Evolutionary conservation across 2,113 vertebrate genomes (phyloP).

Genomic region (Bostrychus sinensis): DNA sequence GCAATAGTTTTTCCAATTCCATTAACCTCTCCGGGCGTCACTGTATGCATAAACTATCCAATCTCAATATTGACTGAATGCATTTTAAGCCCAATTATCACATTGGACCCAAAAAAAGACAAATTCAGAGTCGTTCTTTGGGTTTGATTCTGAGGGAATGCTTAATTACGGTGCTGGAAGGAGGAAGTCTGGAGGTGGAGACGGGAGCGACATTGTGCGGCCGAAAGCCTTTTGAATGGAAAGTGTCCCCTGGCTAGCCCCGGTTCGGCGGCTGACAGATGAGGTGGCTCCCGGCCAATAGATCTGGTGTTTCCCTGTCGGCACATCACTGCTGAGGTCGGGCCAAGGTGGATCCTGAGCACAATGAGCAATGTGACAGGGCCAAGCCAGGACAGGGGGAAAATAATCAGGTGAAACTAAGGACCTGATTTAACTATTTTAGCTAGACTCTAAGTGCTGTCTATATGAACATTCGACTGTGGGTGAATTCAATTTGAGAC

Average conservation of each 20-base stretch:
- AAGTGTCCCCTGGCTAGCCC: not conserved
- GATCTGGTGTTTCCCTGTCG: conserved; percentile 7
- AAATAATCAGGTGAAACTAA: not conserved
- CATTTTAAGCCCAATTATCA: conserved; percentile 11
- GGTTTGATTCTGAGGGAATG: not conserved
- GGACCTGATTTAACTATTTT: too few relatives aligned
- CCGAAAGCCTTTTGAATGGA: conserved; percentile 11
- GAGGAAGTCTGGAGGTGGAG: not conserved
- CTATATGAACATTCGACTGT: too few relatives aligned
- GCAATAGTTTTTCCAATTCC: conserved; percentile 31
- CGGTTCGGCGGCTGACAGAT: conserved; percentile 6
- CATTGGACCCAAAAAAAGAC: not conserved
- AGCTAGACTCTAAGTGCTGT: too few relatives aligned
- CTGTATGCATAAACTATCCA: conserved; percentile 20
- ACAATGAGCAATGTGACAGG: not conserved
- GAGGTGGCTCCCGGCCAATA: conserved; percentile 12
- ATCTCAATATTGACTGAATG: conserved; percentile 26
- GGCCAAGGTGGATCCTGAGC: conserved; percentile 3
- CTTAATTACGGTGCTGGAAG: not conserved
- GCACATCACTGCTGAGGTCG: conserved; percentile 3
- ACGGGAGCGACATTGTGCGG: conserved; percentile 2
- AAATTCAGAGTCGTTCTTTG: not conserved
- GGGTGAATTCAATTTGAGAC: too few relatives aligned
- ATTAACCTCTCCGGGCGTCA: conserved; percentile 21
- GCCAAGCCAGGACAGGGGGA: not conserved